A percentile compares a stretch with the other conserved stretches of the same genome.
These are phyloP conservation scores for Protaetia brevitarsis DNA, from an alignment of 1,140 invertebrate species.

Conservation along the genomic window DNA sequence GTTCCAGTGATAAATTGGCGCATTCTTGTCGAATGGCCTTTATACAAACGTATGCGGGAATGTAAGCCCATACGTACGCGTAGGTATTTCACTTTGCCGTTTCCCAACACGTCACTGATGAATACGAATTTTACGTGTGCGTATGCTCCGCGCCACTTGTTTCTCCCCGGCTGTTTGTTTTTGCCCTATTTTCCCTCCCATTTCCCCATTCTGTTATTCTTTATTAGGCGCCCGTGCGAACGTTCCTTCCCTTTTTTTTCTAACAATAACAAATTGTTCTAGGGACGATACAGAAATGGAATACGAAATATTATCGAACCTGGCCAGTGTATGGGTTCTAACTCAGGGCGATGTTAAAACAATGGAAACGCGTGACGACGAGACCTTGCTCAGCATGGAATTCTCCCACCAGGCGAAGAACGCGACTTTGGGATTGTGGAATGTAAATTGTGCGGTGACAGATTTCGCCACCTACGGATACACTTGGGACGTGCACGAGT, in stretches of 20 bases:
- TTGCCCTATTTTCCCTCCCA: neutral
- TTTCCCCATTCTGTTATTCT: conserved; percentile 28
- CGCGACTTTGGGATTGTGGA: conserved; percentile 47
- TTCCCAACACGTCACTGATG: neutral
- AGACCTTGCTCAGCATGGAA: conserved; percentile 46
- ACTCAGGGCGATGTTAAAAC: conserved; percentile 27
- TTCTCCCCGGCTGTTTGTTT: conserved; percentile 1
- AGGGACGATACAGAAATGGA: conserved; percentile 65
- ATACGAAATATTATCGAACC: conserved; percentile 62
- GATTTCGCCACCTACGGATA: conserved; percentile 42
- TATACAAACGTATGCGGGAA: neutral
- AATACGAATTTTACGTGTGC: conserved; percentile 4
- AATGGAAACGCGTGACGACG: conserved; percentile 17
- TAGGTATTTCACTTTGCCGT: conserved; percentile 4
- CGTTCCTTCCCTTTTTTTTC: neutral
- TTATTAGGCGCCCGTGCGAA: neutral
- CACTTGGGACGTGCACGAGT: conserved; percentile 54
- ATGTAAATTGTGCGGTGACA: conserved; percentile 53
- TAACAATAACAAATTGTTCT: conserved; percentile 24
- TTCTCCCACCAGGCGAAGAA: conserved; percentile 42
- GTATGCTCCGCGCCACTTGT: neutral
- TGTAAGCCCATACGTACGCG: neutral
- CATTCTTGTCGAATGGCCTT: neutral
- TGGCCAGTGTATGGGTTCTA: conserved; percentile 54
- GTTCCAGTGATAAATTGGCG: conserved; percentile 12